A percentile compares a stretch with the other conserved stretches of the same genome.
These are phyloP conservation scores for Limosa lapponica DNA, from an alignment of 2,797 vertebrate species.

Conservation along the genomic window DNA sequence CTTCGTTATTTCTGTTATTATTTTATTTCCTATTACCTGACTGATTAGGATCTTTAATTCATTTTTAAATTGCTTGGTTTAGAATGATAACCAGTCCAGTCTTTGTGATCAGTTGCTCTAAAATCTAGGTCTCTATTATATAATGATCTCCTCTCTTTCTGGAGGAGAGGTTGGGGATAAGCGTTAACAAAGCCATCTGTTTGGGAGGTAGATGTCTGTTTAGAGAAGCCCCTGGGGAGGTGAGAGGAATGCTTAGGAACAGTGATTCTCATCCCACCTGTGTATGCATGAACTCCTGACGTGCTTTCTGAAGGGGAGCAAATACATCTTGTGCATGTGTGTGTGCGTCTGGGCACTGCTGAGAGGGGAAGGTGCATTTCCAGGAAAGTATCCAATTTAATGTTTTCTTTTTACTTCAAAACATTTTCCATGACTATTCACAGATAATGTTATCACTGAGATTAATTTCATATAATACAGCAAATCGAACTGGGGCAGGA, in stretches of 20 bases:
- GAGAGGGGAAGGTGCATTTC: background rate
- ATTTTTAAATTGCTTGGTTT: background rate
- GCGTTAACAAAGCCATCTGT: background rate
- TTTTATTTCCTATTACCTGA: background rate
- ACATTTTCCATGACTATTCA: background rate
- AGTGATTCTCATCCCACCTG: background rate
- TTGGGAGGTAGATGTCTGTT: background rate
- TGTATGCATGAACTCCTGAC: background rate
- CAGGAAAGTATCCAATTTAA: background rate
- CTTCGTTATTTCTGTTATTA: background rate
- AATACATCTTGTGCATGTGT: background rate
- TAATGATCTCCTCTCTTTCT: background rate
- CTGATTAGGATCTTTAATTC: background rate
- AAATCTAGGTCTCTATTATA: background rate
- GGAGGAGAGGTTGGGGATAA: background rate
- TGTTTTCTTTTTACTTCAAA: background rate
- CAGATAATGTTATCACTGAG: background rate
- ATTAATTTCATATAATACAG: background rate
- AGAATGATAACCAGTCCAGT: background rate
- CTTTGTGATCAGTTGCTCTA: background rate
- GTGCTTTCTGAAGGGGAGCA: background rate
- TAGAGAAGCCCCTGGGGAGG: background rate
- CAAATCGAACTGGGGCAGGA: background rate
- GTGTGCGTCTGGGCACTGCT: background rate
- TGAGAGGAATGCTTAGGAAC: background rate